A percentile compares a stretch with the other conserved stretches of the same genome.
Conservation (phyloP, 35 echinoderm and acorn worm species). For the Amphiura filiformis region DNA sequence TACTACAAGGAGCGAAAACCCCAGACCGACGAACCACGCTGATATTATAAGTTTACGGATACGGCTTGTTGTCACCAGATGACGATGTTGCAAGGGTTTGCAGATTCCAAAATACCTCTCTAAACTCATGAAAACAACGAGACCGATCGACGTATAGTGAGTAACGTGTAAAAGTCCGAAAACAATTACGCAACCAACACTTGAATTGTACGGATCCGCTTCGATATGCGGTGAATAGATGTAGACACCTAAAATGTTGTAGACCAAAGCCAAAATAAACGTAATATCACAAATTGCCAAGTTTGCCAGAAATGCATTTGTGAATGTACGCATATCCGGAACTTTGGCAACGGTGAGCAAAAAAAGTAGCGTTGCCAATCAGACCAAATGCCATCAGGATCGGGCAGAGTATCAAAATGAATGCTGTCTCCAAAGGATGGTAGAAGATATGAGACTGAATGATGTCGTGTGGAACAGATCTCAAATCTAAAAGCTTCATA, state of each 20-base stretch:
- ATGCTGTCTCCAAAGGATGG: background rate
- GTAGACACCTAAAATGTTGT: background rate
- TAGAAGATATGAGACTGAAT: background rate
- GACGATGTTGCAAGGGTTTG: background rate
- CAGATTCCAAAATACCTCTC: background rate
- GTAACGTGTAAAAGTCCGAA: background rate
- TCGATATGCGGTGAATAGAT: background rate
- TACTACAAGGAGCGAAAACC: too few species aligned
- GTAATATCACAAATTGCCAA: background rate
- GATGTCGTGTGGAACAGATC: background rate
- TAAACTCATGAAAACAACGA: background rate
- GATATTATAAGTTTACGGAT: background rate
- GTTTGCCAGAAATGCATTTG: background rate
- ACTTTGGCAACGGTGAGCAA: background rate
- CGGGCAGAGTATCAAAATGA: background rate
- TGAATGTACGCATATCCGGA: background rate
- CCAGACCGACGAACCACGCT: background rate
- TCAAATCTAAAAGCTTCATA: background rate
- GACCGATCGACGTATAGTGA: background rate
- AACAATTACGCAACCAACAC: background rate
- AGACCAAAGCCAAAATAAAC: background rate
- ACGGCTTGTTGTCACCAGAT: background rate
- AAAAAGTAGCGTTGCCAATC: background rate
- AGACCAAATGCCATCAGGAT: background rate
- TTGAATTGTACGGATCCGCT: background rate